Conservation (phyloP, 1,140 invertebrate species). For the Polypedilum pembai region DNA sequence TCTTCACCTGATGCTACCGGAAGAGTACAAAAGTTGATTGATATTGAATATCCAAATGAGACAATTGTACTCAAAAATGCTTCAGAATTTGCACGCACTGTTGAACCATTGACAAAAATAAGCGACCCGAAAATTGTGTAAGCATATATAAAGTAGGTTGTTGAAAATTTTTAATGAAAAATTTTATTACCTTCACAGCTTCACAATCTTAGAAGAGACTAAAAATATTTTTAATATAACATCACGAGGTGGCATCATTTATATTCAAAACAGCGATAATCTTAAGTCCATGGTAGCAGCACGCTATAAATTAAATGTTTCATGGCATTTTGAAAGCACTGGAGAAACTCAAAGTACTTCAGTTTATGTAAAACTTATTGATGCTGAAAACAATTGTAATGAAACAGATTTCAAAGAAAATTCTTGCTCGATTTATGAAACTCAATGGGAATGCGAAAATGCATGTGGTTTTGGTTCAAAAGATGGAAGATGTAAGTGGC, state of each 20-base stretch:
- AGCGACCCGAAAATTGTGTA: slow-evolving; percentile 33
- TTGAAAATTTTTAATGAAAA: not conserved
- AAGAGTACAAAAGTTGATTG: not conserved
- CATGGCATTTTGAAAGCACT: not conserved
- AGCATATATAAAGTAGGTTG: too few species aligned
- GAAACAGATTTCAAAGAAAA: slow-evolving; percentile 42
- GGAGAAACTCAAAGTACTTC: not conserved
- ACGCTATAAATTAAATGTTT: slow-evolving; percentile 37
- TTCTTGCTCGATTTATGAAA: slow-evolving; percentile 48
- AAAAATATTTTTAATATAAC: slow-evolving; percentile 49
- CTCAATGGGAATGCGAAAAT: slow-evolving; percentile 44
- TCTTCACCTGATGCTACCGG: not conserved
- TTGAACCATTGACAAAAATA: slow-evolving; percentile 39
- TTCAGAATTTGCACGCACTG: slow-evolving; percentile 40
- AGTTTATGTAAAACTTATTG: slow-evolving; percentile 7
- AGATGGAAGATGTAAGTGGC: slow-evolving; percentile 39
- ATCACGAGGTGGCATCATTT: slow-evolving; percentile 49
- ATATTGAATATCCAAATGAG: slow-evolving; percentile 39
- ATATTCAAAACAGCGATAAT: slow-evolving; percentile 44
- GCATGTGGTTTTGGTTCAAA: slow-evolving; percentile 50
- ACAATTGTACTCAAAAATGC: slow-evolving; percentile 42
- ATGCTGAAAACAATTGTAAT: slow-evolving; percentile 42
- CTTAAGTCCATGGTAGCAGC: slow-evolving; percentile 40
- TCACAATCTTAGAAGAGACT: slow-evolving; percentile 36
- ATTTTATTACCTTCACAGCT: slow-evolving; percentile 29